Base-by-base conservation (phyloP, 2,888 invertebrate genomes). In the Beris morrisii region DNA sequence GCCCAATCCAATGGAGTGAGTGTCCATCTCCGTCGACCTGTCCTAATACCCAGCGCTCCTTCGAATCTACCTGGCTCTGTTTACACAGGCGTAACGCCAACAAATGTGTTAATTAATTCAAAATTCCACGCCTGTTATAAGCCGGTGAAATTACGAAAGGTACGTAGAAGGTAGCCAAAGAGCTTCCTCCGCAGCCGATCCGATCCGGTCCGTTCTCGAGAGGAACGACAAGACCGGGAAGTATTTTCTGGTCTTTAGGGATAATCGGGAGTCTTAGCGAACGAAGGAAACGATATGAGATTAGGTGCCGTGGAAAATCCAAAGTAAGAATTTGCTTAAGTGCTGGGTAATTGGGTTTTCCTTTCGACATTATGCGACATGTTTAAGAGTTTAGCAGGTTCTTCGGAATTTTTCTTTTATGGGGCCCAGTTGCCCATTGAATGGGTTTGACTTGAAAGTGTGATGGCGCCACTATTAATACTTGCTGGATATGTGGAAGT, bases 51-150 rank as follows among this genome's bases (percentile, higher is more conserved):
- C 13, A 6, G 7, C 31, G 6, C n/a, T 12, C n/a, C 59, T 11
- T 31, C 54, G 38, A 50, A 50, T 48, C 59, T 50, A 58, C 58
- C 58, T 58, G 58, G 22, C 28, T 11, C 13, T 61, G 61, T 61
- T 61, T 50, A 61, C 61, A 61, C 61, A 61, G 61, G 61, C 50
- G 50, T 61, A 61, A 61, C 61, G 50, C 61, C 61, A 61, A 61
- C 61, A 61, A 61, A 38, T 61, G 61, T 50, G 52, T 61, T 61
- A 61, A 61, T 61, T 61, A 61, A 61, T 61, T 61, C 61, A 52
- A 59, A 61, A 61, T 61, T 61, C 52, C 61, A 61, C 61, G 61
- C 61, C 61, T 52, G 61, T 61, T 50, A 61, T 61, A 61, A 52
- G 52, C 31, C 38, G 9, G 9, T 22, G 38, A 12, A 5, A 50